Base-by-base conservation (phyloP, 2,797 vertebrate genomes). In the Tarsius wallacei region DNA sequence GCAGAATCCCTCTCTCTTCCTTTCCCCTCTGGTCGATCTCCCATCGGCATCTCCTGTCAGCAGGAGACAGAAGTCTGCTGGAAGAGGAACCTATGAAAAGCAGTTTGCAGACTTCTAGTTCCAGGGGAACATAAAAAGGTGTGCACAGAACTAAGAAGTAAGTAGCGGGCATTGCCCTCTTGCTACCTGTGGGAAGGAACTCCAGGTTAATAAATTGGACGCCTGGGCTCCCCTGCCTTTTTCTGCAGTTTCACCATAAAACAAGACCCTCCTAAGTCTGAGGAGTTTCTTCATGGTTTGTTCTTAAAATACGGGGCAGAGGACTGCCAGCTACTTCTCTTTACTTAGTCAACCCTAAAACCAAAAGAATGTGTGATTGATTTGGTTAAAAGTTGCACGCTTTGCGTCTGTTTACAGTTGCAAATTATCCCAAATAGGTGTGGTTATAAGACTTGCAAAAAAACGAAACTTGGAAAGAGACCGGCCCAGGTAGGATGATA, bases 321-420 rank as follows among this genome's bases (percentile, higher is more conserved):
- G 5, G 42, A 42, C 42, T 42, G 22, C 55, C 15, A 84, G 1
- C 8, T 59, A 87, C 10, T n/a, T 64, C 15, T 21, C 31, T 77
- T 63, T 68, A 51, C 55, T 82, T 63, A 77, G 59, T 68, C 68
- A 83, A 80, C 7, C 47, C 61, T 64, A 63, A 64, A 96, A 80
- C 28, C 66, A 33, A 81, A 81, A 78, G 22, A 47, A 82, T 47
- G 12, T 71, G 22, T 42, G 26, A 82, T 42, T 82, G 24, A 31
- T 63, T 31, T 21, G 68, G n/a, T 87, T 81, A 63, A 68, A 82
- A 87, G 12, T 59, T 77, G 31, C 31, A 36, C 42, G 21, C 47
- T 87, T 51, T 13, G 5, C 53, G 93, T 93, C 36, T 78, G 26
- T 84, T 81, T 53, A 49, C 17, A 81, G 51, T 95, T 55, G 85